phyloP scores from a whole-genome alignment of 2,797 vertebrate species.

The Eospalax fontanierii region DNA sequence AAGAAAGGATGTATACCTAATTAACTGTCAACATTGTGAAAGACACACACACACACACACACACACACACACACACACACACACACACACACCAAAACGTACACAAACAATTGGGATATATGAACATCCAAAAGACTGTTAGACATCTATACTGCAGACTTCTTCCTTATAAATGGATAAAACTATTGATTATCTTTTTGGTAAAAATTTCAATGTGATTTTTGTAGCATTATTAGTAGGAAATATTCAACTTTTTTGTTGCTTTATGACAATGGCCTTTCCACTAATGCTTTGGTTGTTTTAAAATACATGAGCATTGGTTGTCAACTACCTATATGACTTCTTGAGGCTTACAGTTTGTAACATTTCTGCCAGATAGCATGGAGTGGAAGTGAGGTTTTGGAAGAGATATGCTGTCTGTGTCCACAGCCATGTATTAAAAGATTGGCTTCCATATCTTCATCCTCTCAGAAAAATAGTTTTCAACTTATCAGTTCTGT shows the following conservation, averaged over 20 bases:
- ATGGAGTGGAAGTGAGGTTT: background rate
- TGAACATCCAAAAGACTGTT: background rate
- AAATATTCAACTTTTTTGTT: background rate
- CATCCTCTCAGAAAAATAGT: background rate
- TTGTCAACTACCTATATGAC: background rate
- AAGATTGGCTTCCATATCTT: background rate
- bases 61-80: no score
- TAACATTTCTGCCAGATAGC: background rate
- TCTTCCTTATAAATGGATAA: background rate
- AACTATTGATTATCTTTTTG: background rate
- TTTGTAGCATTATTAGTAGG: slow-evolving; percentile 5
- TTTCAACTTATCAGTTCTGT: no score
- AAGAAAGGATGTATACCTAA: background rate
- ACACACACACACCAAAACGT: background rate
- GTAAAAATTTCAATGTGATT: background rate
- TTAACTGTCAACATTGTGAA: slow-evolving; percentile 1
- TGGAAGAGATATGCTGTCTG: background rate
- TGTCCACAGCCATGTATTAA: background rate
- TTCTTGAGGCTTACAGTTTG: background rate
- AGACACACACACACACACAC: background rate
- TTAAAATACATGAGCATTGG: background rate
- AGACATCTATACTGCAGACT: background rate
- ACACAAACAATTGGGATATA: background rate
- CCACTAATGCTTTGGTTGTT: background rate
- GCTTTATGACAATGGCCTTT: background rate